phyloP scores from a whole-genome alignment of 2,888 invertebrate species.

The Drosophila ezoana region DNA sequence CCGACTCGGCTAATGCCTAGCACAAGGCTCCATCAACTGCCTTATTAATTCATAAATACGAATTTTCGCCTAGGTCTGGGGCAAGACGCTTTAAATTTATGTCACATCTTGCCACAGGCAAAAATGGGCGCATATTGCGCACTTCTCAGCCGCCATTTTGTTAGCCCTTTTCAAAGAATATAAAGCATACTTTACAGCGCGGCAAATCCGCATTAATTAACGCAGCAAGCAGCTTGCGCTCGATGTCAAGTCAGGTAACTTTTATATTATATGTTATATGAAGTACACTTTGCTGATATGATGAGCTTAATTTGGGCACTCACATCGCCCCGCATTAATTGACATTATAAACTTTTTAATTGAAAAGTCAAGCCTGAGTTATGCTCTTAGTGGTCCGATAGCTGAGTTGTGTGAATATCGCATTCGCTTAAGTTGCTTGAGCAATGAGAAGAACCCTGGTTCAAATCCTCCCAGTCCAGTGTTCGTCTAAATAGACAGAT shows the following conservation, averaged over 20 bases:
- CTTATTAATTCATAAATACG: conserved; percentile 74
- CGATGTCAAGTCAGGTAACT: conserved; percentile 32
- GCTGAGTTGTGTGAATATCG: too few relatives aligned
- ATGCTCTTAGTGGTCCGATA: too few relatives aligned
- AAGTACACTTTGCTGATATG: conserved; percentile 14
- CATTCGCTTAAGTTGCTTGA: too few relatives aligned
- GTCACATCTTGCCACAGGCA: conserved; percentile 41
- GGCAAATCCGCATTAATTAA: conserved; percentile 59
- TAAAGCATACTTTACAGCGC: conserved; percentile 25
- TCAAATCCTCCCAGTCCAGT: too few relatives aligned
- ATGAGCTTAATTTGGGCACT: conserved; percentile 29
- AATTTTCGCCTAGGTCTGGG: conserved; percentile 44
- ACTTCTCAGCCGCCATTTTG: conserved; percentile 5
- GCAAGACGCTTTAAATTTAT: conserved; percentile 58
- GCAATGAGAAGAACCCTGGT: too few relatives aligned
- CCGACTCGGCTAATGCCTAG: conserved; percentile 43
- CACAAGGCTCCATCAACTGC: conserved; percentile 56
- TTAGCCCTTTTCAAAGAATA: conserved; percentile 45
- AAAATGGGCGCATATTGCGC: conserved; percentile 8
- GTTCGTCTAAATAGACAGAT: too few relatives aligned
- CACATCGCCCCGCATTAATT: conserved; percentile 37
- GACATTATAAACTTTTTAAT: conserved; percentile 59
- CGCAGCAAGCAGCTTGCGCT: conserved; percentile 7
- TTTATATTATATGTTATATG: conserved; percentile 20
- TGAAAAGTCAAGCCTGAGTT: conserved; percentile 38